Percentiles rank a stretch among this genome's conserved stretches.
phyloP scores from a whole-genome alignment of 2,113 vertebrate genomes.

The Psittacara wagleri region DNA sequence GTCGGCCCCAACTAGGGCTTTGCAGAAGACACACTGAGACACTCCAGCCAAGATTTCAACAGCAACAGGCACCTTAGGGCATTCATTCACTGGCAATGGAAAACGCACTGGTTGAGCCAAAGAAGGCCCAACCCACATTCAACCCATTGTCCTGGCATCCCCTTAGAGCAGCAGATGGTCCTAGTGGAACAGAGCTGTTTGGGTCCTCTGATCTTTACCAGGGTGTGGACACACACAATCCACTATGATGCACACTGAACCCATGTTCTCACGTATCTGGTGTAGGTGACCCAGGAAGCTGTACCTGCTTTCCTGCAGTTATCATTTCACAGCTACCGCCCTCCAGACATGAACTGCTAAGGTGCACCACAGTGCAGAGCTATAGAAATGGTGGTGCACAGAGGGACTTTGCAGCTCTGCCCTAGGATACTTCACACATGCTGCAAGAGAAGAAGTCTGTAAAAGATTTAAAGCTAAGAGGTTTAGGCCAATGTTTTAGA shows the following conservation, averaged over 20 bases:
- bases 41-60: background rate
- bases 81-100: background rate
- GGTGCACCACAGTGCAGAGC: background rate
- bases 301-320: background rate
- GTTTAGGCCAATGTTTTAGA: background rate
- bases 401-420: background rate
- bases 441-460: background rate
- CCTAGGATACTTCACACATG: fast-evolving
- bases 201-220: background rate
- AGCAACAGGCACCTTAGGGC: background rate
- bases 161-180: background rate
- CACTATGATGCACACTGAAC: background rate
- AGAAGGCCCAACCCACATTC: background rate
- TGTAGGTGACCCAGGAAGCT: background rate
- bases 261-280: background rate
- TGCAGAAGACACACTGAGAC: background rate
- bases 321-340: background rate
- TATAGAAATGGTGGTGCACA: fast-evolving
- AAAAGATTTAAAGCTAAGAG: background rate
- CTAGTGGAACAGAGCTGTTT: background rate
- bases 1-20: background rate
- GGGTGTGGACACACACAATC: background rate
- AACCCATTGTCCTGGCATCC: background rate
- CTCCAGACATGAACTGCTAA: background rate
- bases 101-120: background rate